Evolutionary conservation across 2,888 invertebrate genomes (phyloP).

Genomic region (Leptarthrus brevirostris): DNA sequence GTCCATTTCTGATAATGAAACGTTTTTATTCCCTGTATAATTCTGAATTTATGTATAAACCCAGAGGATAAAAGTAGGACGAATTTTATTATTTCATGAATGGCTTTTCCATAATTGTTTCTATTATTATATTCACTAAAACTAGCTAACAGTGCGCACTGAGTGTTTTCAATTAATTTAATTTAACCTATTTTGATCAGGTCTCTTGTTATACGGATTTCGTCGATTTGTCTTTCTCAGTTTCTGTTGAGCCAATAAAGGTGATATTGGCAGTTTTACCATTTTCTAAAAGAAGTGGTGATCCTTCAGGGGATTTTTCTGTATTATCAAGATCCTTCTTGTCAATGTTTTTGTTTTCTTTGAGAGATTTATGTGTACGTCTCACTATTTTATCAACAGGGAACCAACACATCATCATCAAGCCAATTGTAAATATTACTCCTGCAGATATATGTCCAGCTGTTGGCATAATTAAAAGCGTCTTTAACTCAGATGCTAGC

Average conservation of each 20-base stretch:
- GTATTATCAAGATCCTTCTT: background rate
- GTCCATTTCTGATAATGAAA: too few species aligned
- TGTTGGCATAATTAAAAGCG: slow-evolving; percentile 69
- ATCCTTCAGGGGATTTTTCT: slow-evolving; percentile 52
- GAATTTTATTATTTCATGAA: too few species aligned
- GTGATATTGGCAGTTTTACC: slow-evolving; percentile 17
- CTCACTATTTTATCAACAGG: slow-evolving; percentile 56
- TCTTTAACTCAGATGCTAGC: slow-evolving; percentile 70
- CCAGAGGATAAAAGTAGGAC: too few species aligned
- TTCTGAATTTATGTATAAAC: too few species aligned
- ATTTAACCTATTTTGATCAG: slow-evolving; percentile 9
- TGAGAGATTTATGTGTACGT: slow-evolving; percentile 14
- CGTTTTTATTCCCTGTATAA: too few species aligned
- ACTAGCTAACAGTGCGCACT: background rate
- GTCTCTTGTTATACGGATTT: slow-evolving; percentile 6
- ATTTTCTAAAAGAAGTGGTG: slow-evolving; percentile 50
- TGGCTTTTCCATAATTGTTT: too few species aligned
- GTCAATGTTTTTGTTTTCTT: background rate
- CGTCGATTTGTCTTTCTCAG: background rate
- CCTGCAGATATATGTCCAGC: slow-evolving; percentile 69
- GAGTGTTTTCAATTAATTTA: background rate
- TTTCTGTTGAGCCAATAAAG: background rate
- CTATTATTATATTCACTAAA: background rate
- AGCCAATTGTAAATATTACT: slow-evolving; percentile 67
- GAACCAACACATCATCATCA: slow-evolving; percentile 64